These are phyloP conservation scores for Diorhabda elongata DNA, from an alignment of 1,140 invertebrate genomes.

Conservation along the genomic window DNA sequence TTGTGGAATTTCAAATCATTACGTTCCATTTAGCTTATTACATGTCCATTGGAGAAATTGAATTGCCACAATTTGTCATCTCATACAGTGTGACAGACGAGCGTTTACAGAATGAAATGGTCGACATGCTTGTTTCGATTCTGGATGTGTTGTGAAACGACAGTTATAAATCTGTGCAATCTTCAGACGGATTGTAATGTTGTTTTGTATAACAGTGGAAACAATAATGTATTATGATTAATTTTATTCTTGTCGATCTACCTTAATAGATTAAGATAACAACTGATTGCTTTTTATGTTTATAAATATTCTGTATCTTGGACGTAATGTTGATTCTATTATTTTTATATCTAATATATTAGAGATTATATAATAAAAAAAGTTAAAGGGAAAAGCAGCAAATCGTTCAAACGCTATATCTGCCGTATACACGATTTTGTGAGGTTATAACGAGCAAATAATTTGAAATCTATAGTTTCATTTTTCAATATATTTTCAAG, in stretches of 20 bases:
- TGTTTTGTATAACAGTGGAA: not conserved
- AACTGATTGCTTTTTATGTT: too few relatives aligned
- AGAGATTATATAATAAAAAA: too few relatives aligned
- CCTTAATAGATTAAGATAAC: too few relatives aligned
- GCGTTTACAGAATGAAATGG: constrained; percentile 15
- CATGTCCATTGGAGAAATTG: constrained; percentile 18
- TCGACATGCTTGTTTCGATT: constrained; percentile 15
- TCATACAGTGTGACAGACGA: constrained; percentile 18
- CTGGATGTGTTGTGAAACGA: constrained; percentile 14
- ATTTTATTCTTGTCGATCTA: not conserved
- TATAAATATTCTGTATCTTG: too few relatives aligned
- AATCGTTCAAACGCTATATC: too few relatives aligned
- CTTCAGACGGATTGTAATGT: not conserved
- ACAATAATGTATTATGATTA: not conserved
- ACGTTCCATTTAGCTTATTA: constrained; percentile 18
- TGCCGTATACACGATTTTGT: too few relatives aligned
- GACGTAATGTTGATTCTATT: too few relatives aligned
- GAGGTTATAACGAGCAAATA: too few relatives aligned
- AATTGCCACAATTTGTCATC: constrained; percentile 15
- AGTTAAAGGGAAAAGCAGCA: too few relatives aligned
- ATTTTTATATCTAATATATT: too few relatives aligned
- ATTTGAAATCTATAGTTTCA: too few relatives aligned
- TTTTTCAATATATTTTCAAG: too few relatives aligned
- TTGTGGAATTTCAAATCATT: constrained; percentile 15
- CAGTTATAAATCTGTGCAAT: constrained; percentile 15